A percentile compares a stretch with the other conserved stretches of the same genome.
Conservation (phyloP, 2,888 invertebrate species). For the Cephus rjabovi region DNA sequence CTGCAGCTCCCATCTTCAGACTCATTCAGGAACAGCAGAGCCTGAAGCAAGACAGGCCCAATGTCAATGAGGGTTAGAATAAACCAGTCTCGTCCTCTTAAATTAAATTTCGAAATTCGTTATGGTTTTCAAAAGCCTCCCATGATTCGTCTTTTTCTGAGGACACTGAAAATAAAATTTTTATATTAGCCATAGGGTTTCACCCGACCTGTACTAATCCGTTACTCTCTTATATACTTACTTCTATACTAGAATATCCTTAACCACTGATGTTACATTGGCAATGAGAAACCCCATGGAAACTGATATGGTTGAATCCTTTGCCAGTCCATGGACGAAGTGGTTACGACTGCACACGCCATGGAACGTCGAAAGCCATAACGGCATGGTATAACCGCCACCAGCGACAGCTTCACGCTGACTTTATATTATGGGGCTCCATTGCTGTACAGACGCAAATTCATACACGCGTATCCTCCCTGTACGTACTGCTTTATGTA, state of each 20-base stretch:
- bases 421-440: conserved; percentile 24
- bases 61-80: conserved; percentile 49
- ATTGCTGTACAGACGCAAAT: not conserved
- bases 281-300: not conserved
- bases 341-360: conserved; percentile 4
- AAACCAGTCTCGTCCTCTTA: not conserved
- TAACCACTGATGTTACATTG: not conserved
- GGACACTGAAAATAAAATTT: not conserved
- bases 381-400: conserved; percentile 16
- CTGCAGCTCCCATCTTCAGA: not conserved
- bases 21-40: conserved; percentile 51
- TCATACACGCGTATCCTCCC: conserved; percentile 1
- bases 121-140: not conserved
- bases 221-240: not conserved
- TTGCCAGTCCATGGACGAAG: not conserved
- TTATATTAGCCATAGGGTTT: not conserved
- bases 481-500: not conserved
- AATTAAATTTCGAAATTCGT: not conserved
- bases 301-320: conserved; percentile 2
- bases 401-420: conserved; percentile 24
- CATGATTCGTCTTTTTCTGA: not conserved
- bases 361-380: conserved; percentile 2
- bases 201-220: not conserved
- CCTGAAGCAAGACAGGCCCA: conserved; percentile 48
- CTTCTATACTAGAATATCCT: not conserved